Conservation (phyloP, 2,797 vertebrate species). For the Acanthopagrus latus region DNA sequence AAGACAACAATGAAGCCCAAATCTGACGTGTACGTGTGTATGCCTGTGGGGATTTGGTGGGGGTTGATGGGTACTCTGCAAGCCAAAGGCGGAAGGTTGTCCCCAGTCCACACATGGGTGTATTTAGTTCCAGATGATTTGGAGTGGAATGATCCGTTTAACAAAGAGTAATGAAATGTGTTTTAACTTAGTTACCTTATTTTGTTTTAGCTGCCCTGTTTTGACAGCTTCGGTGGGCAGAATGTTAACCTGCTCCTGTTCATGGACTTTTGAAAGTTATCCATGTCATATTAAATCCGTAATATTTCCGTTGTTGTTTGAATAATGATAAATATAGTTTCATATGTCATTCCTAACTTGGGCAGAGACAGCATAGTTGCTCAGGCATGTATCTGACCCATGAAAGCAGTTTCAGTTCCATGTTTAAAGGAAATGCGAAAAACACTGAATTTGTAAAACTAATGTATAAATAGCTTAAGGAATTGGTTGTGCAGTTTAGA, state of each 20-base stretch:
- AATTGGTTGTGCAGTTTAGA: slow-evolving; percentile 28
- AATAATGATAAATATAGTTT: neutral
- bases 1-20: slow-evolving; percentile 46
- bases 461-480: slow-evolving; percentile 11
- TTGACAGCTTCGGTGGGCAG: slow-evolving; percentile 1
- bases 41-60: slow-evolving; percentile 20
- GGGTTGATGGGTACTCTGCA: slow-evolving; percentile 15
- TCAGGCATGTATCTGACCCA: slow-evolving; percentile 17
- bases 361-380: slow-evolving; percentile 13
- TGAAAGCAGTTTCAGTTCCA: slow-evolving; percentile 27
- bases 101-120: slow-evolving; percentile 69
- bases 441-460: slow-evolving; percentile 35
- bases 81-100: slow-evolving; percentile 24
- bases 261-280: neutral
- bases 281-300: neutral
- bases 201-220: slow-evolving; percentile 32
- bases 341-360: slow-evolving; percentile 6
- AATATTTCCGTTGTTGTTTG: neutral
- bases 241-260: neutral
- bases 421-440: slow-evolving; percentile 22
- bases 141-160: slow-evolving; percentile 65
- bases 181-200: slow-evolving; percentile 46
- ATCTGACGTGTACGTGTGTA: slow-evolving; percentile 42
- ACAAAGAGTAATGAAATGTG: slow-evolving; percentile 63
- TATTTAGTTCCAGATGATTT: slow-evolving; percentile 78